Evolutionary conservation across 2,113 vertebrate species (phyloP), one percentile per base, ranked within the genome.

Genomic region (Emydocephalus ijimae): DNA sequence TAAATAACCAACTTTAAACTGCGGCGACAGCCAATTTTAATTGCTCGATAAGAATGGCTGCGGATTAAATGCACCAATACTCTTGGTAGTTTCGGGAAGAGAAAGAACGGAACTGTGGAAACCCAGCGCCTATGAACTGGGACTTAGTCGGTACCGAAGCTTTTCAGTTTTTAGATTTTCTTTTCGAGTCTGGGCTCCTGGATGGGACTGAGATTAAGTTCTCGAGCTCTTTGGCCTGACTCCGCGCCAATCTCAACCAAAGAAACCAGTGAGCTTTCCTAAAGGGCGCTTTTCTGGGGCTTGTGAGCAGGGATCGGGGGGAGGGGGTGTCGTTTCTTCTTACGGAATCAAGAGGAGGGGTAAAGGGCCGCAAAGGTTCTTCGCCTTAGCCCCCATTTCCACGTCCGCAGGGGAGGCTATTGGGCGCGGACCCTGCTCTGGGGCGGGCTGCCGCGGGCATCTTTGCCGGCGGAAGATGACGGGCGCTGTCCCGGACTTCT

Each of bases 401-500:
- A 39, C 48, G 39, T 24, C 45, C 1, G 29, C 56, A 57, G 56
- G 43, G 4, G 91, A 89, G 61, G 45, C 92, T 94, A 93, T 92
- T 90, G 94, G 93, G 92, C 85, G 86, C 39, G 85, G 88, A 52
- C 74, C 88, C 26, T 91, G 89, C 55, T 74, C 88, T 64, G 85
- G 54, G 95, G 92, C 57, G 95, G 95, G 93, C 92, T 87, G 24
- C 24, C 21, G 45, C 45, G 86, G 86, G 86, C 54, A 45, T 93
- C 93, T 56, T 92, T 81, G 52, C 43, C 90, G 59, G 93, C 4
- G 92, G 88, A 94, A 59, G 85, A 96, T 97, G 94, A 97, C 91
- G 85, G 93, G 34, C 90, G 87, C 61, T 87, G 90, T 89, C 87
- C 74, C 69, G 90, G 92, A 92, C 94, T 59, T 95, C 89, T 95